These are phyloP conservation scores for Podilymbus podiceps DNA, from an alignment of 2,113 vertebrate genomes.

Conservation along the genomic window DNA sequence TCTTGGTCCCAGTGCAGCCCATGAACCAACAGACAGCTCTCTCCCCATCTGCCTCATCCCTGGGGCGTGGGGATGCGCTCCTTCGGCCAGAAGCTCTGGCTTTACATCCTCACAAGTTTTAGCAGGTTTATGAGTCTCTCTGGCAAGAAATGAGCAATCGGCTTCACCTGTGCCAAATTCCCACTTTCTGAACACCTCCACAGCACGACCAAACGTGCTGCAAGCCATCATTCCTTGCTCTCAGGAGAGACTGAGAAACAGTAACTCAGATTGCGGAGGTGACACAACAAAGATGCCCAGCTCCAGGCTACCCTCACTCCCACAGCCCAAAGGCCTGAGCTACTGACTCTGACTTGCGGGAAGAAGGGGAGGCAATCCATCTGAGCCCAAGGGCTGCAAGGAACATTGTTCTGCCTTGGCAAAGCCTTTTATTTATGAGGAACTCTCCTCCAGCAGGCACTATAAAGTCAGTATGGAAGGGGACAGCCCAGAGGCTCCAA, in stretches of 20 bases:
- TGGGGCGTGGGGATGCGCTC: accelerated
- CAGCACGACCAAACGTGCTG: background rate
- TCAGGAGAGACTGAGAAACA: background rate
- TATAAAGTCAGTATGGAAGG: background rate
- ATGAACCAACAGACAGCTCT: background rate
- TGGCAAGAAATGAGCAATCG: background rate
- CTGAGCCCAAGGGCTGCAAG: background rate
- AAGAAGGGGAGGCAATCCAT: background rate
- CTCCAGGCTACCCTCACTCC: background rate
- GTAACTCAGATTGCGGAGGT: background rate
- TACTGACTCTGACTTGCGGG: accelerated
- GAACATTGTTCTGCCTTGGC: background rate
- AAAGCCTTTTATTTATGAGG: background rate
- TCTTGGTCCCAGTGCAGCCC: background rate
- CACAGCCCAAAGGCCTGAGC: background rate
- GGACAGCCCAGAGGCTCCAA: background rate
- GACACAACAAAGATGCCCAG: background rate
- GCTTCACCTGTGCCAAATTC: background rate
- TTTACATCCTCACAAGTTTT: background rate
- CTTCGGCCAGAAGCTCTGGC: background rate
- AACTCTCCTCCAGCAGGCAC: background rate
- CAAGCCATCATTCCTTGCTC: background rate
- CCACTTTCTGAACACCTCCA: background rate
- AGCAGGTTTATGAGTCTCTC: background rate
- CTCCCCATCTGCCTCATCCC: background rate